These are phyloP conservation scores for Branchipolynoe longqiensis DNA, from an alignment of 2,888 invertebrate species.

Conservation along the genomic window DNA sequence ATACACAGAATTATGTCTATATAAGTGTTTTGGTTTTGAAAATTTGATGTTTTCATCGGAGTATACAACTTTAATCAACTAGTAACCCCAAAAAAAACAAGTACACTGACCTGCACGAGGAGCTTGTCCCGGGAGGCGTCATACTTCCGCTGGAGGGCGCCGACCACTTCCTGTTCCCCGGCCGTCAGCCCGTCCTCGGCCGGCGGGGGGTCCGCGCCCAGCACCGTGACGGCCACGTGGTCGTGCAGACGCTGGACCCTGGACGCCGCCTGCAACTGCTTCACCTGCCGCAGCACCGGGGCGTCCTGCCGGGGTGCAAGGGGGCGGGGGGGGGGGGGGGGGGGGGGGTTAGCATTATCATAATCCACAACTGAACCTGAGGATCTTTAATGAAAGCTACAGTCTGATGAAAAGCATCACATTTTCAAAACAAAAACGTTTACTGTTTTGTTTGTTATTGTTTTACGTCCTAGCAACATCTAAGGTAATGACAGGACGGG, in stretches of 20 bases:
- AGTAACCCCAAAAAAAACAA: too few species aligned
- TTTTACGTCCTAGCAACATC: too few species aligned
- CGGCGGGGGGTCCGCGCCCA: conserved; percentile 51
- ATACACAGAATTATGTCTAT: too few species aligned
- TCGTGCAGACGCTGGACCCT: conserved; percentile 68
- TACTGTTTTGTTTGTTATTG: too few species aligned
- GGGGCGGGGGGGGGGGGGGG: too few species aligned
- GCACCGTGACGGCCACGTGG: conserved; percentile 73
- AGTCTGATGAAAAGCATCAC: too few species aligned
- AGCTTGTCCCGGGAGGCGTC: conserved; percentile 77
- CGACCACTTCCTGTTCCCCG: conserved; percentile 66
- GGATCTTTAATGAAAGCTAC: too few species aligned
- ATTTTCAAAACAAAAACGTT: too few species aligned
- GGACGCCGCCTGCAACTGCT: conserved; percentile 65
- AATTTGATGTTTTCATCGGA: too few species aligned
- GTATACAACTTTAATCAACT: too few species aligned
- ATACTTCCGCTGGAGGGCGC: conserved; percentile 77
- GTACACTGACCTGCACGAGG: conserved; percentile 77
- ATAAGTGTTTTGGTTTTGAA: too few species aligned
- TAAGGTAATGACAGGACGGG: too few species aligned
- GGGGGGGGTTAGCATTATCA: not conserved
- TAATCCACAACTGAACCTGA: not conserved
- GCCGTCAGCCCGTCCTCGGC: conserved; percentile 59
- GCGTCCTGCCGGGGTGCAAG: conserved; percentile 67
- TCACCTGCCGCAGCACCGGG: conserved; percentile 68